Base-by-base conservation (phyloP, 2,888 invertebrate species). In the Heteromurus nitidus region DNA sequence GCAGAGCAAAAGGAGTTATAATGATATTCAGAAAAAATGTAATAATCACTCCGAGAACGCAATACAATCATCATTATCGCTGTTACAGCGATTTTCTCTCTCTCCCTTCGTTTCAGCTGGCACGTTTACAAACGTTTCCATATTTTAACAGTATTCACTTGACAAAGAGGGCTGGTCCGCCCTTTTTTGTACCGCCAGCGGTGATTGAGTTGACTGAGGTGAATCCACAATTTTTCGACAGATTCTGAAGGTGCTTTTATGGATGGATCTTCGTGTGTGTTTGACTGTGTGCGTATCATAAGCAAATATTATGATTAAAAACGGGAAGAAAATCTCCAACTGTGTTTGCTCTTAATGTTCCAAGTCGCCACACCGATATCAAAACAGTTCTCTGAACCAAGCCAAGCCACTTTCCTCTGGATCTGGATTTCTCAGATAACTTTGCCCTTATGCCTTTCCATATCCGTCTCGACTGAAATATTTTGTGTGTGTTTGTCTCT, bases 261-360 rank as follows among this genome's bases (percentile, higher is more conserved):
- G n/a, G n/a, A n/a, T n/a, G n/a, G n/a, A n/a, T n/a, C n/a, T n/a
- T n/a, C n/a, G n/a, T n/a, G n/a, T n/a, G n/a, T n/a, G n/a, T n/a
- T n/a, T n/a, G n/a, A n/a, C n/a, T n/a, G n/a, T n/a, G n/a, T n/a
- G n/a, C n/a, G n/a, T n/a, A n/a, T 20, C 13, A 28, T 28, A 47
- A 47, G 62, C 50, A 73, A 73, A 73, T 73, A 73, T 73, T 73
- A 44, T 73, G 62, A 62, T 62, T 62, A 31, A 3, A 53, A 53
- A n/a, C 11, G 53, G 55, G 20, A 70, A 55, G 24, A 58, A 47
- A 42, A 36, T 67, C 69, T 69, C 53, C 31, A 69, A 42, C 60
- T 60, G 44, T 44, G 60, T 62, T 72, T 72, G 47, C 60, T 60
- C 60, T 72, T 70, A 58, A 42, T 70, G 58, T 16, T 24, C 53